Evolutionary conservation across 2,113 vertebrate species (phyloP), one percentile per base, ranked within the genome.

Genomic region (Corythaixoides concolor): DNA sequence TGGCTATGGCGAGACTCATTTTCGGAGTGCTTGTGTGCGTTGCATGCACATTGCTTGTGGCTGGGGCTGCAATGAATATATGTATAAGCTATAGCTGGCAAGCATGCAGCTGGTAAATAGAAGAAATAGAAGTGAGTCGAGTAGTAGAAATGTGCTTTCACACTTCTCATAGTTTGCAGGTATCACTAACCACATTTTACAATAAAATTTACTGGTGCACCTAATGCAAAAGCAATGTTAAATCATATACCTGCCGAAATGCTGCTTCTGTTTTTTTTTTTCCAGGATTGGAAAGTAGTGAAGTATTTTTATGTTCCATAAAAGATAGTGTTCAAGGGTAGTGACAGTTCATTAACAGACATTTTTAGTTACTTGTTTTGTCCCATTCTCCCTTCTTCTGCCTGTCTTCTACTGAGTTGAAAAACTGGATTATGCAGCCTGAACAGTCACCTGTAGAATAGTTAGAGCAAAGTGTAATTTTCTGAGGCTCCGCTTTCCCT

Each of bases 401-500:
- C 49, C 37, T 49, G n/a, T 85, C 37, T 70, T 88, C 60, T 78
- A 17, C 49, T 16, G 35, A 74, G 53, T 35, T 79, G n/a, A 39
- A 79, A 58, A 35, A 86, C 70, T 12, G 30, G 64, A 15, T 35
- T 75, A 39, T 66, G 16, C 70, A 78, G 56, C 30, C 64, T 89
- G 77, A 83, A 68, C 0, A 8, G 66, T 91, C 90, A 93, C 78
- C 86, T 94, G 64, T 83, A 91, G 78, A 93, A 95, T 59, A 78
- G 58, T 90, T 76, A 74, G 55, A 83, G 66, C 24, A 41, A 70
- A 95, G 67, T 6, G 6, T 62, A 89, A 83, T 78, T 83, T 84
- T 96, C 73, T 23, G 41, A 94, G 64, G 63, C 59, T 89, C 60
- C 14, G 1, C 63, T 97, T 96, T 94, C 87, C 91, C 83, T 81